These are phyloP conservation scores for Paramuricea clavata DNA, from an alignment of 92 coral and sea anemone genomes.

Conservation along the genomic window DNA sequence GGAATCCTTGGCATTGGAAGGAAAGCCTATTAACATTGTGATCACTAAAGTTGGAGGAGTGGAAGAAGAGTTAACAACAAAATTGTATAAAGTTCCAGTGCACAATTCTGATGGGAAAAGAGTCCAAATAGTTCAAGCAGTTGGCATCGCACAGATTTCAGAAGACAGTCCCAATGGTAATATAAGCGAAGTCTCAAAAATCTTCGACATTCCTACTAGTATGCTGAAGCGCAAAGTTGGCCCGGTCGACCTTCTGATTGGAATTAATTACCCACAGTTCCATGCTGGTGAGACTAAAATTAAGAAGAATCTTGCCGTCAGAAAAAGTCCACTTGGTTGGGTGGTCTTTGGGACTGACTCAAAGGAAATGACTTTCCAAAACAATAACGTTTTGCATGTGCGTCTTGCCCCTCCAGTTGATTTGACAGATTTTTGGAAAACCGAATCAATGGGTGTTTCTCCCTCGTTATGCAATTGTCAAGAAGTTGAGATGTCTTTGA, in stretches of 20 bases:
- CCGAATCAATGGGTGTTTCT: constrained; percentile 73
- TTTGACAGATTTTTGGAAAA: constrained; percentile 59
- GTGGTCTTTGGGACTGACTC: constrained; percentile 62
- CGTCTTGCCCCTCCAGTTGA: constrained; percentile 65
- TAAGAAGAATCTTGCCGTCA: constrained; percentile 45
- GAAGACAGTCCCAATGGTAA: constrained; percentile 35
- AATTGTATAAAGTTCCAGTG: constrained; percentile 53
- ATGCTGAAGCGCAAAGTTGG: constrained; percentile 52
- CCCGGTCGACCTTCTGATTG: constrained; percentile 65
- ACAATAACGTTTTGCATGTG: constrained; percentile 60
- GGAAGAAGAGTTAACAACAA: constrained; percentile 65
- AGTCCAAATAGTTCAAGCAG: constrained; percentile 60
- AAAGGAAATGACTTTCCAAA: constrained; percentile 8
- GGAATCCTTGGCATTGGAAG: constrained; percentile 42
- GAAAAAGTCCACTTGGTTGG: constrained; percentile 70
- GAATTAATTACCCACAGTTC: constrained; percentile 63
- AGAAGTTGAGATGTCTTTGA: constrained; percentile 45
- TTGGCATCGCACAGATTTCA: constrained; percentile 73
- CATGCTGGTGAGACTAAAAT: constrained; percentile 65
- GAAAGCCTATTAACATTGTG: constrained; percentile 50
- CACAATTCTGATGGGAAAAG: background rate
- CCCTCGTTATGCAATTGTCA: constrained; percentile 55
- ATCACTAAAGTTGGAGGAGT: constrained; percentile 65
- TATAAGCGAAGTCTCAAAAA: constrained; percentile 33
- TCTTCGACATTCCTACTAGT: constrained; percentile 32